Conservation (phyloP, 2,888 invertebrate species). For the Platycheirus albimanus region DNA sequence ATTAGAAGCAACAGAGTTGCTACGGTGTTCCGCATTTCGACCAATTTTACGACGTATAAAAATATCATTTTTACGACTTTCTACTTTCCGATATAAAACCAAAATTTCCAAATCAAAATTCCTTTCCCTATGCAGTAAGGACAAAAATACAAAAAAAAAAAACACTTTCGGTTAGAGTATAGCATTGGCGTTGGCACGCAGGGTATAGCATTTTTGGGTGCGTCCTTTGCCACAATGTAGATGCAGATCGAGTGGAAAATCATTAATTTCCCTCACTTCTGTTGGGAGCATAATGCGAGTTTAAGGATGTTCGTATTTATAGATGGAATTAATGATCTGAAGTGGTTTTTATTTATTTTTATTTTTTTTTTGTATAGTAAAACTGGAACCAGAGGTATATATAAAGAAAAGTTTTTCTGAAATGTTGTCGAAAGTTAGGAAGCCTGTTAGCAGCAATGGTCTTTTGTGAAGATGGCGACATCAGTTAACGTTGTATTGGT, state of each 20-base stretch:
- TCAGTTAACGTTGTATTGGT: no score
- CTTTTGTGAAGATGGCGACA: no score
- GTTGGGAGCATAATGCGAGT: slow-evolving; percentile 24
- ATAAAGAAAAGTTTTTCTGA: no score
- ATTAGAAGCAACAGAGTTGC: slow-evolving; percentile 30
- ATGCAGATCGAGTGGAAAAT: slow-evolving; percentile 22
- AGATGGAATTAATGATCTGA: slow-evolving; percentile 56
- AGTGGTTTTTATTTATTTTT: slow-evolving; percentile 36
- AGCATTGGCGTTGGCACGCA: background rate
- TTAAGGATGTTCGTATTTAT: slow-evolving; percentile 45
- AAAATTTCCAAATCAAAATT: slow-evolving; percentile 48
- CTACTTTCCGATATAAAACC: slow-evolving; percentile 60
- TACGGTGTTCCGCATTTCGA: slow-evolving; percentile 8
- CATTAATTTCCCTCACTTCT: slow-evolving; percentile 26
- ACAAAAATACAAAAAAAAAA: no score
- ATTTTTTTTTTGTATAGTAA: no score
- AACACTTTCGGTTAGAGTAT: background rate
- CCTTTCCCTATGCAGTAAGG: slow-evolving; percentile 12
- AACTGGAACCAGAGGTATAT: background rate
- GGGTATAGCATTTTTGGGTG: no score
- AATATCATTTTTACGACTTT: slow-evolving; percentile 67
- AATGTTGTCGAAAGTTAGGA: no score
- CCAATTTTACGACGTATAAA: slow-evolving; percentile 57
- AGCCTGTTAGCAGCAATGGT: no score
- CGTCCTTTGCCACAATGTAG: slow-evolving; percentile 1